Evolutionary conservation across 2,888 invertebrate genomes (phyloP), one percentile per base, ranked within the genome.

Genomic region (Teleiodes luculella): DNA sequence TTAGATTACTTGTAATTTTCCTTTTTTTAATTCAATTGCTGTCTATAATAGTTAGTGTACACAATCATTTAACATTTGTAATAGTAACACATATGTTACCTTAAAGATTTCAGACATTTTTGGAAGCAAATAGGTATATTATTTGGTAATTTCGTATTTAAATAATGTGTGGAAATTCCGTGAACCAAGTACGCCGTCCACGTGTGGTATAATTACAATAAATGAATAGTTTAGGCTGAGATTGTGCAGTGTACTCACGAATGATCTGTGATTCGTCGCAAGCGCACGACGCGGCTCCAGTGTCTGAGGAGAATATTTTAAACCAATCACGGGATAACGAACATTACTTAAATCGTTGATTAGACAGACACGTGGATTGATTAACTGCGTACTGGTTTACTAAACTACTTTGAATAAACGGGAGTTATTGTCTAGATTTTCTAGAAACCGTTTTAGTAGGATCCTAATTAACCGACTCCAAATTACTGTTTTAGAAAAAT

Each of bases 301-400:
- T 24, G 74, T 78, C 76, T 66, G 78, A 58, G 57, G 58, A 59
- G 78, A 82, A 83, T 83, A 76, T 74, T 63, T 74, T 67, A 73
- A 58, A 65, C 61, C 2, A 33, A 33, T 33, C 33, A 33, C n/a
- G 43, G 24, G 16, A 36, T 36, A 20, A 16, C 4, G 10, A 8
- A 8, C 8, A 39, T 16, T 2, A 39, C 39, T 10, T 43, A n/a
- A 11, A 14, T 10, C 35, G 37, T 1, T n/a, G n/a, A n/a, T 28
- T 24, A n/a, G 28, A 37, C 10, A 24, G 10, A 20, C 49, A 49
- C 49, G 49, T 49, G 49, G 49, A 37, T 37, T 49, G 7, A 28
- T 37, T 28, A 49, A 49, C 13, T 28, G 28, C n/a, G 18, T 18
- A 2, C 39, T 39, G 16, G 14, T 16, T 10, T 20, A 8, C 10